phyloP scores from a whole-genome alignment of 2,888 invertebrate genomes.

The Leptinotarsa rubiginosa region DNA sequence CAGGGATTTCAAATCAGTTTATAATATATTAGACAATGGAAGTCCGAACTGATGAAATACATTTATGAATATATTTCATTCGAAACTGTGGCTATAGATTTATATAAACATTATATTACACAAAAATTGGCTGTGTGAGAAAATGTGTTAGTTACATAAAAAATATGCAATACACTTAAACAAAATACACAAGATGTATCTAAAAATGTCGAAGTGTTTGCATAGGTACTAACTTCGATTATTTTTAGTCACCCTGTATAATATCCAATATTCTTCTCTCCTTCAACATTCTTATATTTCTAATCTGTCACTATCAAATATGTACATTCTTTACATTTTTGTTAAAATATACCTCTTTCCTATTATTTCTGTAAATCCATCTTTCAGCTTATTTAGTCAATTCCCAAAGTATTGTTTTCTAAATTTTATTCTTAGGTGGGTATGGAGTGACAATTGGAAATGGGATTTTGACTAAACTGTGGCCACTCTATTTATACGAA shows the following conservation, averaged over 20 bases:
- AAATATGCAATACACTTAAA: constrained; percentile 49
- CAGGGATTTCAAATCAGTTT: no score
- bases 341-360: constrained; percentile 54
- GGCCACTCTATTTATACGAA: constrained; percentile 25
- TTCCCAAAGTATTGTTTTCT: constrained; percentile 29
- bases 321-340: constrained; percentile 51
- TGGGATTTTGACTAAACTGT: constrained; percentile 36
- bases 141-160: constrained; percentile 46
- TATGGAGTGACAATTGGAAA: constrained; percentile 24
- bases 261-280: constrained; percentile 51
- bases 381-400: constrained; percentile 34
- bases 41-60: no score
- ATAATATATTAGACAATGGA: no score
- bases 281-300: constrained; percentile 56
- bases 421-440: constrained; percentile 26
- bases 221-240: constrained; percentile 35
- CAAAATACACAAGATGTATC: constrained; percentile 48
- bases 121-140: constrained; percentile 53
- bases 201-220: constrained; percentile 45
- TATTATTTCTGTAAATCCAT: constrained; percentile 49
- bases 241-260: constrained; percentile 40
- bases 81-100: constrained; percentile 50
- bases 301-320: constrained; percentile 55
- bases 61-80: constrained; percentile 49
- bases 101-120: constrained; percentile 57